Conservation (phyloP, 2,797 vertebrate species). For the Takifugu ocellatus region DNA sequence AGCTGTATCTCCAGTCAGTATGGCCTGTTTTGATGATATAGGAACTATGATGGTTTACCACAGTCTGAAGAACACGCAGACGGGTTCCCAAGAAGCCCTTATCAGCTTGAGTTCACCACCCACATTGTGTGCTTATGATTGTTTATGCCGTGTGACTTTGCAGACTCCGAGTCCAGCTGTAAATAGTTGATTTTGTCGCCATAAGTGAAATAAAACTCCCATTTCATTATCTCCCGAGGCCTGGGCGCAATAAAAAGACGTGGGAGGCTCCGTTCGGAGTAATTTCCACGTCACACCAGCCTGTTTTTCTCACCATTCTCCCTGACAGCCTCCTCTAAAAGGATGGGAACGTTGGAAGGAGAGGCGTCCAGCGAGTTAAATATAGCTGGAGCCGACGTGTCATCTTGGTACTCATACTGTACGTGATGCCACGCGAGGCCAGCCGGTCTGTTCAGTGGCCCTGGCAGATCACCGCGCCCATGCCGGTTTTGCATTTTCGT, state of each 20-base stretch:
- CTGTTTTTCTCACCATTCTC: constrained; percentile 57
- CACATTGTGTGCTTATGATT: constrained; percentile 33
- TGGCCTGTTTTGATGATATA: no score
- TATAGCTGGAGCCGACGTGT: constrained; percentile 67
- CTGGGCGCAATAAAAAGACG: constrained; percentile 57
- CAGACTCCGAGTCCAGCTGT: constrained; percentile 31
- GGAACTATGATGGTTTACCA: constrained; percentile 26
- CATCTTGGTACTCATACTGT: constrained; percentile 47
- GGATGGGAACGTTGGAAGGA: constrained; percentile 63
- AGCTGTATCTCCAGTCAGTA: constrained; percentile 20
- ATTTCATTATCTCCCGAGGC: constrained; percentile 60
- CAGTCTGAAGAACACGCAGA: constrained; percentile 16
- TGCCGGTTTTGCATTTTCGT: constrained; percentile 26
- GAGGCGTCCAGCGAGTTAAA: constrained; percentile 66
- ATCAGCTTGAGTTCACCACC: constrained; percentile 62
- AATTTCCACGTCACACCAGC: constrained; percentile 64
- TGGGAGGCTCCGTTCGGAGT: constrained; percentile 62
- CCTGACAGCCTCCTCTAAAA: constrained; percentile 58
- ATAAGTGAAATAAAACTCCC: constrained; percentile 40
- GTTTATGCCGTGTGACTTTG: constrained; percentile 46
- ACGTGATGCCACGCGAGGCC: constrained; percentile 48
- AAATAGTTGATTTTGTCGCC: constrained; percentile 53
- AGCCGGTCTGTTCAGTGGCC: constrained; percentile 45
- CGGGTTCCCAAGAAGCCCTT: constrained; percentile 41
- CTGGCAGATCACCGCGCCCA: constrained; percentile 49